Evolutionary conservation across 2,797 vertebrate species (phyloP).

Genomic region (Urocyon cinereoargenteus): DNA sequence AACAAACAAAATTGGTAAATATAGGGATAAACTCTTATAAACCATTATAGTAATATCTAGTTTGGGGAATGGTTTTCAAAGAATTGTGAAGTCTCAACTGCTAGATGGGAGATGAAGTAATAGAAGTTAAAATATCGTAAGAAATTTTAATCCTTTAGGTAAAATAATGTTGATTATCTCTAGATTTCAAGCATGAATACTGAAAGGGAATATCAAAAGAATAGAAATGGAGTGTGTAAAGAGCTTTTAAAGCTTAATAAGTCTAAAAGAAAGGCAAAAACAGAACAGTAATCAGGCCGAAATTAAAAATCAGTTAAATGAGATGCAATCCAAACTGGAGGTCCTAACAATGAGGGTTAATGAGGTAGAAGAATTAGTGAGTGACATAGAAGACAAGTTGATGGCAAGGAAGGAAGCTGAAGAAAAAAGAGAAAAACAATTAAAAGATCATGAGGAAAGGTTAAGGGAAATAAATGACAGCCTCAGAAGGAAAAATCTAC

Average conservation of each 20-base stretch:
- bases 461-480: no score
- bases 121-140: background rate
- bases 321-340: no score
- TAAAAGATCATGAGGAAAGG: no score
- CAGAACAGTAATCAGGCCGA: no score
- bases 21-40: background rate
- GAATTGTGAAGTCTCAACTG: background rate
- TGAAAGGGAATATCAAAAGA: background rate
- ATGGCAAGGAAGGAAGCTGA: no score
- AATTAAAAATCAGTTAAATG: no score
- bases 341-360: no score
- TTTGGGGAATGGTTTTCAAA: background rate
- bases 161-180: background rate
- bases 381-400: no score
- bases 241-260: background rate
- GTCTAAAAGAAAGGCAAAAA: background rate
- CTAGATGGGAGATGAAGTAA: background rate
- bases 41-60: background rate
- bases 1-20: background rate
- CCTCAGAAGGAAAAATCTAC: no score
- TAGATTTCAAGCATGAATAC: background rate
- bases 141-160: background rate
- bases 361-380: no score
- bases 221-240: background rate
- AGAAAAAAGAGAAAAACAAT: no score